These are phyloP conservation scores for Parauchenoglanis punctatus DNA, from an alignment of 2,797 vertebrate genomes.

Conservation along the genomic window DNA sequence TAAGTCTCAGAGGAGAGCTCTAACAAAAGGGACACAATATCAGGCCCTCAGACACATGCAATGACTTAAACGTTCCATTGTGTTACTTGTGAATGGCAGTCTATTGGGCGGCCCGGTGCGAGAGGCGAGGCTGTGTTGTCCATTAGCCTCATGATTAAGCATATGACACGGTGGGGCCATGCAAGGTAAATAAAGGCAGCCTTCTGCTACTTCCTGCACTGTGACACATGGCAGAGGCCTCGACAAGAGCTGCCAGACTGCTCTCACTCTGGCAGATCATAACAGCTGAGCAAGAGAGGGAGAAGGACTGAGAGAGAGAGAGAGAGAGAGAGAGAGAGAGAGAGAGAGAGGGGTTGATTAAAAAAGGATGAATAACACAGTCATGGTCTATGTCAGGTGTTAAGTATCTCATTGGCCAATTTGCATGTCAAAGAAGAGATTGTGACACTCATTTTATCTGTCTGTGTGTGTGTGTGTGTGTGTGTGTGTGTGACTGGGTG, in stretches of 20 bases:
- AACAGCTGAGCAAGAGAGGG: slow-evolving; percentile 54
- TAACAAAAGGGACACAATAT: slow-evolving; percentile 88
- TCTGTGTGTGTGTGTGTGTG: slow-evolving; percentile 61
- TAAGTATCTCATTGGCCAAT: slow-evolving; percentile 82
- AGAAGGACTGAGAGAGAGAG: slow-evolving; percentile 49
- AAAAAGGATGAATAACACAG: slow-evolving; percentile 77
- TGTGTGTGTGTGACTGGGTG: slow-evolving; percentile 68
- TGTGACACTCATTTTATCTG: slow-evolving; percentile 55
- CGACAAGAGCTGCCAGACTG: slow-evolving; percentile 48
- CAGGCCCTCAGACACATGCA: slow-evolving; percentile 83
- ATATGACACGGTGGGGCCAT: slow-evolving; percentile 90
- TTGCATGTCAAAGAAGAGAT: slow-evolving; percentile 79
- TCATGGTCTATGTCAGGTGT: slow-evolving; percentile 82
- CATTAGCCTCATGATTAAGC: slow-evolving; percentile 98
- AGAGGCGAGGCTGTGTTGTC: slow-evolving; percentile 80
- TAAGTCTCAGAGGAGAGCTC: slow-evolving; percentile 76
- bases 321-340: slow-evolving; percentile 51
- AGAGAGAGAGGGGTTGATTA: slow-evolving; percentile 70
- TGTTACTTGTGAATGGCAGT: slow-evolving; percentile 93
- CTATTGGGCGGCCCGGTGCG: slow-evolving; percentile 82
- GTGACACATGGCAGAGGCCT: slow-evolving; percentile 70
- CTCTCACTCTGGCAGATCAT: slow-evolving; percentile 45
- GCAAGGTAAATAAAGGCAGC: slow-evolving; percentile 92
- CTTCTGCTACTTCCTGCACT: slow-evolving; percentile 92
- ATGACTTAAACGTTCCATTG: slow-evolving; percentile 97